These are phyloP conservation scores for Chlorodrepanis virens DNA, from an alignment of 2,113 vertebrate genomes.

Conservation along the genomic window DNA sequence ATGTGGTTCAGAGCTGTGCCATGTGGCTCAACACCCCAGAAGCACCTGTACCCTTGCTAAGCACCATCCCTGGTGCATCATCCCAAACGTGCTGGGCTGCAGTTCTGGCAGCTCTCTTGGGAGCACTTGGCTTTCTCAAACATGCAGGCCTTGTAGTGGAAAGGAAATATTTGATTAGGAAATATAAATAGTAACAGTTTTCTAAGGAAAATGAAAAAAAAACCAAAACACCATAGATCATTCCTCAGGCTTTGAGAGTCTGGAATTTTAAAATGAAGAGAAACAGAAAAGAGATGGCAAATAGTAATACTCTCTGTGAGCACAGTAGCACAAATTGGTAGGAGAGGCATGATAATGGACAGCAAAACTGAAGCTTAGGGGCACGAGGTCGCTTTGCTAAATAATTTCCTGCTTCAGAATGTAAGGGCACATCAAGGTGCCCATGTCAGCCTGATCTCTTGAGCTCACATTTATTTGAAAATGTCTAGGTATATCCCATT, in stretches of 20 bases:
- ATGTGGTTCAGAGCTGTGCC: not conserved
- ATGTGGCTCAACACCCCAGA: not conserved
- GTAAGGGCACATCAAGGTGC: rapidly evolving
- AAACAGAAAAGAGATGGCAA: not conserved
- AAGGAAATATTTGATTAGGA: not conserved
- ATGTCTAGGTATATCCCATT: not conserved
- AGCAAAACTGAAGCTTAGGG: not conserved
- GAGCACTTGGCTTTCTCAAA: not conserved
- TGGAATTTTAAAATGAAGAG: not conserved
- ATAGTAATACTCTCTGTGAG: not conserved
- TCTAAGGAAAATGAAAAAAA: not conserved
- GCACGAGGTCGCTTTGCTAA: not conserved
- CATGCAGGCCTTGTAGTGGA: not conserved
- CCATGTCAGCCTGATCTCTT: not conserved
- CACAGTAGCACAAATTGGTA: not conserved
- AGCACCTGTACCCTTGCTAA: not conserved
- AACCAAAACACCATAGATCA: not conserved
- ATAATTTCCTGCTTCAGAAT: not conserved
- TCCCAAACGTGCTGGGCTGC: not conserved
- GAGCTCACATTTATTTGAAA: not conserved
- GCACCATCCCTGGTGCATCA: not conserved
- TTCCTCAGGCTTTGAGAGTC: not conserved
- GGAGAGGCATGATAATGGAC: not conserved
- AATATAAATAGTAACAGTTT: not conserved
- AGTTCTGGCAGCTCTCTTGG: not conserved